A percentile compares a stretch with the other conserved stretches of the same genome.
These are phyloP conservation scores for Eutrigla gurnardus DNA, from an alignment of 2,797 vertebrate genomes.

Conservation along the genomic window DNA sequence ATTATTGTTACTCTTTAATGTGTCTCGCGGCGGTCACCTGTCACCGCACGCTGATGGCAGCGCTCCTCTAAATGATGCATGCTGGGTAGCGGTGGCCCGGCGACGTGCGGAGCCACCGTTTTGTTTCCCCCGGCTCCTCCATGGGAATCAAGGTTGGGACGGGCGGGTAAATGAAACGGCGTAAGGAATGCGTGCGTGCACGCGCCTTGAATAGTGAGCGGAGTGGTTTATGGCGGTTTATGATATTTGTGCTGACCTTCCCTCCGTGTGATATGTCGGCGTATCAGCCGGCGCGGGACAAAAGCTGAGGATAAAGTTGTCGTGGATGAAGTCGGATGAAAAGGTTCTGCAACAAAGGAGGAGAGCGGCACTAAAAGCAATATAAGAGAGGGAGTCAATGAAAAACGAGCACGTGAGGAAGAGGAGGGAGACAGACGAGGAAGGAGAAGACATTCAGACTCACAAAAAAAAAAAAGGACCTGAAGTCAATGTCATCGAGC, in stretches of 20 bases:
- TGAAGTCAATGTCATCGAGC: no score
- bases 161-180: conserved; percentile 37
- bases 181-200: not conserved
- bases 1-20: conserved; percentile 70
- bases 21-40: conserved; percentile 72
- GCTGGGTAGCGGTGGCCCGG: conserved; percentile 50
- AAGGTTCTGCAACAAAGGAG: not conserved
- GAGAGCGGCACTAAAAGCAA: not conserved
- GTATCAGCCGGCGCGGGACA: not conserved
- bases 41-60: conserved; percentile 44
- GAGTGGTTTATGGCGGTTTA: not conserved
- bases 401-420: not conserved
- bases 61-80: conserved; percentile 68
- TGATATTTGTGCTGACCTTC: conserved; percentile 29
- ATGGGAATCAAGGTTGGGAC: conserved; percentile 10
- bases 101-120: conserved; percentile 25
- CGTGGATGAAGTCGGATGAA: not conserved
- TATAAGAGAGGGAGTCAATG: not conserved
- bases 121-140: conserved; percentile 22
- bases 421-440: not conserved
- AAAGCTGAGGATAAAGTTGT: not conserved
- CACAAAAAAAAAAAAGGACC: conserved; percentile 1
- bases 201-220: conserved; percentile 3
- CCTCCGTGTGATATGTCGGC: not conserved
- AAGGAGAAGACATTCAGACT: not conserved